These are phyloP conservation scores for Acanthosepion esculentum DNA, from an alignment of 2,888 invertebrate genomes.

Conservation along the genomic window DNA sequence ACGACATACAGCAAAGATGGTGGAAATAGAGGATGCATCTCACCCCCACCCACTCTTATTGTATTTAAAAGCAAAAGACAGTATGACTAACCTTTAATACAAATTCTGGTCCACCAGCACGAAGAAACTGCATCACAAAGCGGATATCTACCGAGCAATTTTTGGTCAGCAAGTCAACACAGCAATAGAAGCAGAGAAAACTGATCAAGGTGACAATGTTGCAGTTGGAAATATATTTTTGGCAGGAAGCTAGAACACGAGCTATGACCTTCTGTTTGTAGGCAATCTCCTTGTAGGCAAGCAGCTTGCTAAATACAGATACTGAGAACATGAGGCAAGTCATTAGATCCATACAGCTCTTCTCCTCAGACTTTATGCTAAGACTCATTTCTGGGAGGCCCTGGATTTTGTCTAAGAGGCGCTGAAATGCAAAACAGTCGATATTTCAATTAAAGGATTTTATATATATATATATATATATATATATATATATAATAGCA, in stretches of 20 bases:
- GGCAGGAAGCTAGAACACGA: conserved; percentile 54
- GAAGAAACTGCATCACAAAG: conserved; percentile 61
- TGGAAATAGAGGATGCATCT: no score
- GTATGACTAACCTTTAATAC: conserved; percentile 53
- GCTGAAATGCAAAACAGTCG: conserved; percentile 51
- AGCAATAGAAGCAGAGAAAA: conserved; percentile 52
- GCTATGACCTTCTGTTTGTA: conserved; percentile 57
- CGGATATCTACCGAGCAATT: conserved; percentile 51
- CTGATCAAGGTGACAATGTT: conserved; percentile 53
- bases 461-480: not conserved
- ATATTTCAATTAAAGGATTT: not conserved
- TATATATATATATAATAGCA: not conserved
- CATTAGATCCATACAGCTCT: not conserved
- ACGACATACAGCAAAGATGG: no score
- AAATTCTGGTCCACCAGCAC: conserved; percentile 60
- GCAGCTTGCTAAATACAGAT: conserved; percentile 53
- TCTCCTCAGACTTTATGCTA: conserved; percentile 51
- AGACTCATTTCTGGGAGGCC: conserved; percentile 52
- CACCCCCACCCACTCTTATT: no score
- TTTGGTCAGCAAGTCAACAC: conserved; percentile 57
- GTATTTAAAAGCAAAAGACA: no score
- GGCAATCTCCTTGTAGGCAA: conserved; percentile 54
- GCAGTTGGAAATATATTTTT: conserved; percentile 52
- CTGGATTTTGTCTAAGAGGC: conserved; percentile 53
- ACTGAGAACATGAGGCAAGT: conserved; percentile 52